A percentile compares a stretch with the other conserved stretches of the same genome.
phyloP scores from a whole-genome alignment of 2,888 invertebrate species.

The Vandiemenella viatica region DNA sequence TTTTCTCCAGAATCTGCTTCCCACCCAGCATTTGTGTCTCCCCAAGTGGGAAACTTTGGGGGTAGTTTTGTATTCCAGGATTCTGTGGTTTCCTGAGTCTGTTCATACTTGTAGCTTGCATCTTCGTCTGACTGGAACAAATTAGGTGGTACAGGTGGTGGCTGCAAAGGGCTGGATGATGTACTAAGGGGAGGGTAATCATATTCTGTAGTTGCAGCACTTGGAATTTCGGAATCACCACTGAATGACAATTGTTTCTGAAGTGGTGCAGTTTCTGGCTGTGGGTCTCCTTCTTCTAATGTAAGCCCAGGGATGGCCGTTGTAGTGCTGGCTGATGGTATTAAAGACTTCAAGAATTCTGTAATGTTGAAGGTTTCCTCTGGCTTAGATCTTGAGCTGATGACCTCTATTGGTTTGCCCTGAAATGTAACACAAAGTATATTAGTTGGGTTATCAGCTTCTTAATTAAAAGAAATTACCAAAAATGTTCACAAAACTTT shows the following conservation, averaged over 20 bases:
- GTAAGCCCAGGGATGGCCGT: slow-evolving; percentile 5
- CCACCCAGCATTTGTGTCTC: slow-evolving; percentile 14
- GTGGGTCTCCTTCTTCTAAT: background rate
- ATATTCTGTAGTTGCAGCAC: slow-evolving; percentile 1
- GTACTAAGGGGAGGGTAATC: slow-evolving; percentile 6
- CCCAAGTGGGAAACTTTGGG: slow-evolving; percentile 32
- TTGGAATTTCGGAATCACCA: background rate
- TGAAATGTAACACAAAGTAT: slow-evolving; percentile 22
- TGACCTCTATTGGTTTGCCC: slow-evolving; percentile 42
- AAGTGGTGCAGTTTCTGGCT: background rate
- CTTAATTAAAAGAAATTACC: no score
- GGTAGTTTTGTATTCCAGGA: slow-evolving; percentile 23
- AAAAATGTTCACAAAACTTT: no score
- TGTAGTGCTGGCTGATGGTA: slow-evolving; percentile 3
- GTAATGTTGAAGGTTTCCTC: slow-evolving; percentile 39
- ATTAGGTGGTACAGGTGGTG: slow-evolving; percentile 17
- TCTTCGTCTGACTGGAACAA: slow-evolving; percentile 10
- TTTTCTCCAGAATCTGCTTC: slow-evolving; percentile 21
- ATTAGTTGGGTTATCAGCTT: no score
- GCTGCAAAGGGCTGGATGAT: slow-evolving; percentile 11
- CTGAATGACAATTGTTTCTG: background rate
- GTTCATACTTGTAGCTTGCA: slow-evolving; percentile 6
- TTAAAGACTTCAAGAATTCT: slow-evolving; percentile 39
- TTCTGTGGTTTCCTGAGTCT: slow-evolving; percentile 8
- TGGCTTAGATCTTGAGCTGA: slow-evolving; percentile 33